These are phyloP conservation scores for Tachysurus vachellii DNA, from an alignment of 2,113 vertebrate genomes.

Conservation along the genomic window DNA sequence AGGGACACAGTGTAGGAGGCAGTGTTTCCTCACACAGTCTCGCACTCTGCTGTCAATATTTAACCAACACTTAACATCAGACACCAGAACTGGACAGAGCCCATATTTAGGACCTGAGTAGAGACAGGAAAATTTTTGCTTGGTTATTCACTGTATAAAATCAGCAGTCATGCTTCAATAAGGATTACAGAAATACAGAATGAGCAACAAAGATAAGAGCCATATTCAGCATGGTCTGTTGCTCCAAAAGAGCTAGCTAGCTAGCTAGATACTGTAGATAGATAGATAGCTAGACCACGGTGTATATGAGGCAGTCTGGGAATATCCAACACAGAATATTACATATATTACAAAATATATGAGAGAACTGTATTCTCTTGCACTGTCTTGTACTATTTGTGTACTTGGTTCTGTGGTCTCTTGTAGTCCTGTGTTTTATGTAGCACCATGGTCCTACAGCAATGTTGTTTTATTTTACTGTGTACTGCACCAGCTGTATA, in stretches of 20 bases:
- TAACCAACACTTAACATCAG: conserved; percentile 49
- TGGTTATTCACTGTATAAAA: background rate
- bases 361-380: too few species aligned
- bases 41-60: conserved; percentile 62
- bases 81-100: conserved; percentile 4
- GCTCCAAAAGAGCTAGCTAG: background rate
- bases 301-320: background rate
- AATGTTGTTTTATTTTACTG: too few species aligned
- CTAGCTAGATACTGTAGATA: too few species aligned
- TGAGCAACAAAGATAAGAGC: background rate
- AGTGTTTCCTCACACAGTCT: conserved; percentile 41
- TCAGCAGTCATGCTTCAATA: background rate
- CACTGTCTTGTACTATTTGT: too few species aligned
- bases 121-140: background rate
- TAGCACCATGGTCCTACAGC: too few species aligned
- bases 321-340: background rate
- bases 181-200: background rate
- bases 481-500: too few species aligned
- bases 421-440: too few species aligned
- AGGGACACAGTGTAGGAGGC: conserved; percentile 46
- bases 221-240: background rate
- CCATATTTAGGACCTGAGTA: background rate
- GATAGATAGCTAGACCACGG: too few species aligned
- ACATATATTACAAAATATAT: too few species aligned
- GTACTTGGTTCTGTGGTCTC: too few species aligned